These are phyloP conservation scores for Rapana venosa DNA, from an alignment of 2,888 invertebrate genomes.

Conservation along the genomic window DNA sequence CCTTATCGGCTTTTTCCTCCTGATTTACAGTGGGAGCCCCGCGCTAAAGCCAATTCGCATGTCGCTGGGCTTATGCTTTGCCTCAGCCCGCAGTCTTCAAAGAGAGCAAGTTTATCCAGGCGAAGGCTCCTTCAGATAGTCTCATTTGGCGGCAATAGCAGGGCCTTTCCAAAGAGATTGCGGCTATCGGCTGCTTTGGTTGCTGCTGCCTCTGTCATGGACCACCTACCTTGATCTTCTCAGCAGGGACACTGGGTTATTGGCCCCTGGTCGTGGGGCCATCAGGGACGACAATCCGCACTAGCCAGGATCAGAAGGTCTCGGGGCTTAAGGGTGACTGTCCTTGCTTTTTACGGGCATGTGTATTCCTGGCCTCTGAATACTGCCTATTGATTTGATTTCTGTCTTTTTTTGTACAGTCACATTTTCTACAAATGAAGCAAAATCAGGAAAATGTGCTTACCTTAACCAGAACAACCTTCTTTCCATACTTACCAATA, in stretches of 20 bases:
- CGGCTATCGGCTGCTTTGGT: conserved; percentile 22
- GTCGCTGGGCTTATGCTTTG: conserved; percentile 30
- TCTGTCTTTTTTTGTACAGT: too few species aligned
- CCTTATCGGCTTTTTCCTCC: conserved; percentile 36
- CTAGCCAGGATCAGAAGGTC: neutral
- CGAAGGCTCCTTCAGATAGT: conserved; percentile 34
- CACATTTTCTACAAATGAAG: too few species aligned
- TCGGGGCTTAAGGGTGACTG: neutral
- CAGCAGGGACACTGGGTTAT: conserved; percentile 6
- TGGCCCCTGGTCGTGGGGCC: neutral
- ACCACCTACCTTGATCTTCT: conserved; percentile 27
- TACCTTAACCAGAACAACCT: too few species aligned
- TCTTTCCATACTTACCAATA: too few species aligned
- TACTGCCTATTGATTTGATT: too few species aligned
- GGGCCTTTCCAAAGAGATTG: conserved; percentile 29
- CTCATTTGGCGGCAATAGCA: conserved; percentile 27
- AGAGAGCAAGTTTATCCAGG: conserved; percentile 27
- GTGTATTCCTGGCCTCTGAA: too few species aligned
- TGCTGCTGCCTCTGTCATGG: neutral
- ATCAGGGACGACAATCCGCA: neutral
- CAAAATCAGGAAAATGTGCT: too few species aligned
- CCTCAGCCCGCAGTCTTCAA: conserved; percentile 30
- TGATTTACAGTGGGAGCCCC: conserved; percentile 38
- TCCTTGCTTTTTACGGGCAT: neutral
- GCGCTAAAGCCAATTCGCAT: conserved; percentile 29